These are phyloP conservation scores for Periplaneta americana DNA, from an alignment of 1,140 invertebrate genomes.

Conservation along the genomic window DNA sequence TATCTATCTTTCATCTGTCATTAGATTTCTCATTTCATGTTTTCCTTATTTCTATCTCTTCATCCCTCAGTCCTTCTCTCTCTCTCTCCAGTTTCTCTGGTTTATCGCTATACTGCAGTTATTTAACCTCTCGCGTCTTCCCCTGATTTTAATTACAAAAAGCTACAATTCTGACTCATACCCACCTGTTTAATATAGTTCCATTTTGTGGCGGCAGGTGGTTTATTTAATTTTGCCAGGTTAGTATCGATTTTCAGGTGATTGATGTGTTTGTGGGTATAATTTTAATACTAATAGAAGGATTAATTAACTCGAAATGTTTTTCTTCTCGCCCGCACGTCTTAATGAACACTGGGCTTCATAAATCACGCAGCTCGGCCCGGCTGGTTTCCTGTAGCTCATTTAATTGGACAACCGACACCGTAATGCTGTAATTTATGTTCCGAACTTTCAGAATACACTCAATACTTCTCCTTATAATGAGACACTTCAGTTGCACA, in stretches of 20 bases:
- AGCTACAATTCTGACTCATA: no score
- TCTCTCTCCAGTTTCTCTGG: no score
- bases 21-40: no score
- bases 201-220: background rate
- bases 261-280: background rate
- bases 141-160: no score
- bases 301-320: background rate
- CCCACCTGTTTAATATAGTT: no score
- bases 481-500: background rate
- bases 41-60: no score
- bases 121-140: no score
- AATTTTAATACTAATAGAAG: background rate
- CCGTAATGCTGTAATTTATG: background rate
- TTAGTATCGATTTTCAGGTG: background rate
- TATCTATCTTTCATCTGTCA: no score
- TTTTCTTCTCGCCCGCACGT: background rate
- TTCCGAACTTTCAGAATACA: background rate
- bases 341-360: background rate
- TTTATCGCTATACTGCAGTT: no score
- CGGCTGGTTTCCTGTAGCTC: background rate
- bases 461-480: background rate
- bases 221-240: background rate
- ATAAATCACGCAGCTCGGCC: background rate
- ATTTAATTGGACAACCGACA: background rate
- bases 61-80: no score